These are phyloP conservation scores for Oncorhynchus kisutch DNA, from an alignment of 2,113 vertebrate genomes.

Conservation along the genomic window DNA sequence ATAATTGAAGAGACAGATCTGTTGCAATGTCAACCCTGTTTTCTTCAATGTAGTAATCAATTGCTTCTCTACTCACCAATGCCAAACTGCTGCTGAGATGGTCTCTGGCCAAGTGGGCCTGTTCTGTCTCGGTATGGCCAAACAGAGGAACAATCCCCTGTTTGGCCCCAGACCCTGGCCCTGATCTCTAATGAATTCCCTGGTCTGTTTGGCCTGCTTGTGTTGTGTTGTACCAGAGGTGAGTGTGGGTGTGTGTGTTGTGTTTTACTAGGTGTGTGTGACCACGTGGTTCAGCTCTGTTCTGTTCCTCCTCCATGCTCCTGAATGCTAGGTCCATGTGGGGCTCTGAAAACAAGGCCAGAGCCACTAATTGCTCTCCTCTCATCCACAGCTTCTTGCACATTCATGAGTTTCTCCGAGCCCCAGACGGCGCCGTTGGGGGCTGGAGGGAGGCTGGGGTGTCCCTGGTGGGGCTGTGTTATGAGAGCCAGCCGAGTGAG, in stretches of 20 bases:
- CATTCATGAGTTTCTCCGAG: constrained; percentile 56
- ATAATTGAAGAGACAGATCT: neutral
- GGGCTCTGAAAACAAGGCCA: constrained; percentile 55
- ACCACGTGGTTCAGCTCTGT: neutral
- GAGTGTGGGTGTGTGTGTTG: neutral
- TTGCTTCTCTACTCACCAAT: neutral
- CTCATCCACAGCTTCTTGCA: constrained; percentile 61
- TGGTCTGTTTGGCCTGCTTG: neutral
- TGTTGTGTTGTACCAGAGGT: neutral
- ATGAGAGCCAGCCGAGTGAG: constrained; percentile 24
- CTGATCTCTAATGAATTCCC: too few relatives aligned
- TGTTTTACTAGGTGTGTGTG: neutral
- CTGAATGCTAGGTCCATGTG: neutral
- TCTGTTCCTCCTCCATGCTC: neutral
- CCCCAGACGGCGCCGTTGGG: constrained; percentile 40
- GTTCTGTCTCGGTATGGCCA: neutral
- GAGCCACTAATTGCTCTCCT: constrained; percentile 69
- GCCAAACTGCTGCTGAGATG: neutral
- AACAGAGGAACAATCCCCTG: neutral
- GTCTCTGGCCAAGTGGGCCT: neutral
- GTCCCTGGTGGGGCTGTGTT: constrained; percentile 51
- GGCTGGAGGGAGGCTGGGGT: constrained; percentile 20
- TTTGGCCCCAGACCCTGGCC: neutral
- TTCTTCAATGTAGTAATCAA: neutral
- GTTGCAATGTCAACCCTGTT: neutral